A percentile compares a stretch with the other conserved stretches of the same genome.
phyloP scores from a whole-genome alignment of 2,113 vertebrate species.

The Pundamilia nyererei region DNA sequence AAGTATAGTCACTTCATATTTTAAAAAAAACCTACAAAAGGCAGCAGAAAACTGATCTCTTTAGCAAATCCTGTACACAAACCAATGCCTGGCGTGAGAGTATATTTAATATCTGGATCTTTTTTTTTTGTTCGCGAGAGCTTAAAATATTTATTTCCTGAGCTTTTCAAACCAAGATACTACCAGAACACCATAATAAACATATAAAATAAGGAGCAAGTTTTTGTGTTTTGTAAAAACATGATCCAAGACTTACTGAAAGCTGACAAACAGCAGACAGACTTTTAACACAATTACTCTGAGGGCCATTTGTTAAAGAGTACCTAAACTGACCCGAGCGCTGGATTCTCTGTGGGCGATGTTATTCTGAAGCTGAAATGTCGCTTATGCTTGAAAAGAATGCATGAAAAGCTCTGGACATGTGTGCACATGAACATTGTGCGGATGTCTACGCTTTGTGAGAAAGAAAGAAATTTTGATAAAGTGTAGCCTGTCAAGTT shows the following conservation, averaged over 20 bases:
- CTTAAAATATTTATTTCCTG: not conserved
- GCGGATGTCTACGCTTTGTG: not conserved
- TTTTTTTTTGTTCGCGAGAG: not conserved
- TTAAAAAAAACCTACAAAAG: not conserved
- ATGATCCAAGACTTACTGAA: not conserved
- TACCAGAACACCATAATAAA: not conserved
- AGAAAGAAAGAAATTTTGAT: conserved; percentile 13
- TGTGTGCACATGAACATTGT: not conserved
- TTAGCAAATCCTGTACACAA: not conserved
- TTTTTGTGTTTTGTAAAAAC: not conserved
- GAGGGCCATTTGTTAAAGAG: not conserved
- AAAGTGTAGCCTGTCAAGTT: conserved; percentile 23
- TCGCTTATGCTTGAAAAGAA: conserved; percentile 1
- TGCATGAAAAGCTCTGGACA: not conserved
- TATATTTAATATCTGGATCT: not conserved
- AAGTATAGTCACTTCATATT: not conserved
- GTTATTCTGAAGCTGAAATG: not conserved
- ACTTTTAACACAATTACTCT: not conserved
- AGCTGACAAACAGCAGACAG: not conserved
- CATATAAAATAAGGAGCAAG: not conserved
- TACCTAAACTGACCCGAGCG: not conserved
- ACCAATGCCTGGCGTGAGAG: not conserved
- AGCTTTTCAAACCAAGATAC: not conserved
- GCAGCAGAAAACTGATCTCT: not conserved
- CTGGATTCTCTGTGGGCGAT: not conserved